Percentiles rank a stretch among this genome's conserved stretches.
Conservation (phyloP, 1,140 invertebrate genomes). For the Zaprionus ghesquierei region DNA sequence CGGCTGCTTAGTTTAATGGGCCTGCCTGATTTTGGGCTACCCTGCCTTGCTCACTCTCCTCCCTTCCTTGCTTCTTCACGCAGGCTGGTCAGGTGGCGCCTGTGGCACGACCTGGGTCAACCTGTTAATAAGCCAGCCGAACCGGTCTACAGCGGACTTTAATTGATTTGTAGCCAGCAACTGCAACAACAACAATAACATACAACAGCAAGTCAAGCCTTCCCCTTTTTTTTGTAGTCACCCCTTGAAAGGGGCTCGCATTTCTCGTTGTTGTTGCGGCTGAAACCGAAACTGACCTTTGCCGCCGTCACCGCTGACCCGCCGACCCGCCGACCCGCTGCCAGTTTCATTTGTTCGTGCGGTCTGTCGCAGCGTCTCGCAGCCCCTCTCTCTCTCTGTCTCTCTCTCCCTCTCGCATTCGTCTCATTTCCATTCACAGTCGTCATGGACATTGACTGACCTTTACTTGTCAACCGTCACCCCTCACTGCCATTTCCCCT, state of each 20-base stretch:
- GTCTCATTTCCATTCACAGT: slow-evolving; percentile 24
- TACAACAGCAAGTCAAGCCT: slow-evolving; percentile 3
- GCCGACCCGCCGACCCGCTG: slow-evolving; percentile 47
- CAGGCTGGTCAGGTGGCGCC: not conserved
- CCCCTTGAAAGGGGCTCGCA: slow-evolving; percentile 26
- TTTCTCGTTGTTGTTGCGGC: slow-evolving; percentile 30
- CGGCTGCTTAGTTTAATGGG: slow-evolving; percentile 75
- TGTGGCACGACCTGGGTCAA: slow-evolving; percentile 57
- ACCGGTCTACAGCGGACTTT: slow-evolving; percentile 40
- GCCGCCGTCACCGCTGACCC: slow-evolving; percentile 41
- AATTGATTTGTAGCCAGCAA: slow-evolving; percentile 66
- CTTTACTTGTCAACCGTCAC: slow-evolving; percentile 60
- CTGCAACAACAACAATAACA: slow-evolving; percentile 23
- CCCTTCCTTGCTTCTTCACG: not conserved
- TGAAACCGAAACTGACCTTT: slow-evolving; percentile 73
- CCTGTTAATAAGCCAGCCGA: slow-evolving; percentile 38
- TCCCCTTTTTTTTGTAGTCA: slow-evolving; percentile 20
- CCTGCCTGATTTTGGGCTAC: slow-evolving; percentile 39
- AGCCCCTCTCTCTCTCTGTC: not conserved
- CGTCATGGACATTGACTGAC: slow-evolving; percentile 76
- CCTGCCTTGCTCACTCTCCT: not conserved
- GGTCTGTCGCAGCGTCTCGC: slow-evolving; percentile 57
- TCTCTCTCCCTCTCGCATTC: not conserved
- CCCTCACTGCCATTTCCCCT: not conserved
- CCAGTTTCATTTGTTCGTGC: slow-evolving; percentile 71